Base-by-base conservation (phyloP, 2,888 invertebrate genomes). In the Andrena chrysosceles region DNA sequence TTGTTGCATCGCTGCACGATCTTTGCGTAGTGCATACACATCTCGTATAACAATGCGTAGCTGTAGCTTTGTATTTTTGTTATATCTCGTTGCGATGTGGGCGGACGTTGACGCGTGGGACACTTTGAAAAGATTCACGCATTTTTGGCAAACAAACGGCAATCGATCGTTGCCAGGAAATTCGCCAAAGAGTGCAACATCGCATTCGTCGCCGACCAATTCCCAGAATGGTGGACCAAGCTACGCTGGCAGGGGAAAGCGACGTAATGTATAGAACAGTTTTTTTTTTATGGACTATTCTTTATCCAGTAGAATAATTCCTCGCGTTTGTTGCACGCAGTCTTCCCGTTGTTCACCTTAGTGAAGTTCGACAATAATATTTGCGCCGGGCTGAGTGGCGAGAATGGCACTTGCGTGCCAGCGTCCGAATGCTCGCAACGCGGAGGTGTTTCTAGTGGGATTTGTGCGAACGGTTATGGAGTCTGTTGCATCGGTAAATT, bases 391-490 rank as follows among this genome's bases (percentile, higher is more conserved):
- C 95, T 96, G 0, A 96, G 96, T 0, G 97, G 97, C 0, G 97
- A 98, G 92, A 96, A 96, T 89, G 98, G 98, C 16, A 97, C 97
- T 10, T 98, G 98, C 90, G 95, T 97, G 91, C 96, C 97, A 0
- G 94, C 96, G 84, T 92, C 92, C 92, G 97, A 98, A 92, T 98
- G 98, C 91, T 92, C 95, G 0, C 94, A 95, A 42, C 94, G 96
- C 56, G 97, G 97, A 0, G 98, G 98, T 2, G 95, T 96, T 0
- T 95, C 96, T 2, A 97, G 96, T 84, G 98, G 98, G 1, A 95
- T 96, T 76, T 98, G 98, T 91, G 98, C 98, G 0, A 96, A 96
- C 79, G 97, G 97, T 13, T 97, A 96, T 89, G 97, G 97, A 2
- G 95, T 96, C 5, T 97, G 97, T 91, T 97, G 97, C 91, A 95